Conservation (phyloP, 2,113 vertebrate genomes). For the Empidonax traillii region DNA sequence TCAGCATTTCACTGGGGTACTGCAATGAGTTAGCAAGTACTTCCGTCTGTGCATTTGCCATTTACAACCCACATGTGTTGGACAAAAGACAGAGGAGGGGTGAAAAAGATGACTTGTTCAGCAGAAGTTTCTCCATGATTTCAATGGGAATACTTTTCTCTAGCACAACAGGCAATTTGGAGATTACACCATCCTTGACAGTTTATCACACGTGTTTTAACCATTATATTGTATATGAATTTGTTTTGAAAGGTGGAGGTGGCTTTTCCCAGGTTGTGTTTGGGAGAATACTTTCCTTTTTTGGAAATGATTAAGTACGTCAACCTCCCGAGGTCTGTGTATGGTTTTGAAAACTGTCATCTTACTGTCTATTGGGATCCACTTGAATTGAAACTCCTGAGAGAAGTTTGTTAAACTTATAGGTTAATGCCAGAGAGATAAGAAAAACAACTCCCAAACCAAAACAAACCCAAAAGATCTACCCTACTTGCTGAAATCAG, state of each 20-base stretch:
- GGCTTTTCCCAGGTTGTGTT: background rate
- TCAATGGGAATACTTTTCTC: background rate
- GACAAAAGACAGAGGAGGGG: background rate
- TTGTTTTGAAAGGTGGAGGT: background rate
- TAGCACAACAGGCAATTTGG: background rate
- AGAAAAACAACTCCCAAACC: slow-evolving; percentile 14
- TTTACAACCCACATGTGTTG: background rate
- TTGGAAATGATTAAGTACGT: background rate
- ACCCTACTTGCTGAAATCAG: slow-evolving; percentile 35
- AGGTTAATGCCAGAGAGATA: slow-evolving; percentile 2
- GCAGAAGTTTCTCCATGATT: background rate
- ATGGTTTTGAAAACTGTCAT: background rate
- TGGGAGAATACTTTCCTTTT: background rate
- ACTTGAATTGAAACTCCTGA: slow-evolving; percentile 14
- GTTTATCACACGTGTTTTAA: slow-evolving; percentile 31
- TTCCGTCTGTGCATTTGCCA: background rate
- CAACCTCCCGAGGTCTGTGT: background rate
- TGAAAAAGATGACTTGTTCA: background rate
- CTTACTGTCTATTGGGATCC: slow-evolving; percentile 10
- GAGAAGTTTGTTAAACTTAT: slow-evolving; percentile 19
- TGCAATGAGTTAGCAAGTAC: background rate
- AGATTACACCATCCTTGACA: background rate
- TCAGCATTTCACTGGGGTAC: background rate
- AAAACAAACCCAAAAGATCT: slow-evolving; percentile 23
- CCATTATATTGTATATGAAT: background rate